These are phyloP conservation scores for Thaleichthys pacificus DNA, from an alignment of 2,797 vertebrate species.

Conservation along the genomic window DNA sequence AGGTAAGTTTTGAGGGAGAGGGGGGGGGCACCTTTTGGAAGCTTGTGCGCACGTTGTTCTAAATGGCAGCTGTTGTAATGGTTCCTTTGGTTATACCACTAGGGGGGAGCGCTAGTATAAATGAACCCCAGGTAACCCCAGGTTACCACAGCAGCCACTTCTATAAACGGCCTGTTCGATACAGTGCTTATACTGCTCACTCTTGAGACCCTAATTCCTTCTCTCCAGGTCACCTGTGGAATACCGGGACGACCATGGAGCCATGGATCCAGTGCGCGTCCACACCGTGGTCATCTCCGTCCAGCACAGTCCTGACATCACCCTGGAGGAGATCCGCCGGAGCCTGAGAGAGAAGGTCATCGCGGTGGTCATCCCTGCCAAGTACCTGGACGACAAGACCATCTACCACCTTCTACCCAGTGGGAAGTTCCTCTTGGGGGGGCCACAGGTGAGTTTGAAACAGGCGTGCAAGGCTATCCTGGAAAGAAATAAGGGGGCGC, in stretches of 20 bases:
- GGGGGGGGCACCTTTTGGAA: no score
- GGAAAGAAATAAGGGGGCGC: no score
- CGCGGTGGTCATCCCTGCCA: slow-evolving; percentile 68
- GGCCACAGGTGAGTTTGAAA: slow-evolving; percentile 64
- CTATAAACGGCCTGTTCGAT: neutral
- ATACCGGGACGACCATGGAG: slow-evolving; percentile 71
- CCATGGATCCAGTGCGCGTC: slow-evolving; percentile 72
- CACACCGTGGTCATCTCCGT: slow-evolving; percentile 79
- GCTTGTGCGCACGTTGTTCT: neutral
- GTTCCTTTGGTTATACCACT: no score
- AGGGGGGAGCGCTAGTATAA: no score
- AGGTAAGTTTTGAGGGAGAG: slow-evolving; percentile 54
- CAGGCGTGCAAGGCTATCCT: neutral
- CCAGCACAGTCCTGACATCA: slow-evolving; percentile 68
- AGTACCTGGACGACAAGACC: slow-evolving; percentile 72
- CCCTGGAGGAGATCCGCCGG: slow-evolving; percentile 65
- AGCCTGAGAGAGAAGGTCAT: slow-evolving; percentile 75
- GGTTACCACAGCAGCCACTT: no score
- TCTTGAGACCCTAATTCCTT: neutral
- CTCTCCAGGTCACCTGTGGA: slow-evolving; percentile 74
- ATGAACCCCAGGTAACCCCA: no score
- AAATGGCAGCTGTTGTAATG: no score
- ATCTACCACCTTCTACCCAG: slow-evolving; percentile 77
- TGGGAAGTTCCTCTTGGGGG: slow-evolving; percentile 71
- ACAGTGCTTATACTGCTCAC: no score